Percentiles rank a stretch among this genome's conserved stretches.
Conservation (phyloP, 1,140 invertebrate genomes). For the Cotesia typhae region DNA sequence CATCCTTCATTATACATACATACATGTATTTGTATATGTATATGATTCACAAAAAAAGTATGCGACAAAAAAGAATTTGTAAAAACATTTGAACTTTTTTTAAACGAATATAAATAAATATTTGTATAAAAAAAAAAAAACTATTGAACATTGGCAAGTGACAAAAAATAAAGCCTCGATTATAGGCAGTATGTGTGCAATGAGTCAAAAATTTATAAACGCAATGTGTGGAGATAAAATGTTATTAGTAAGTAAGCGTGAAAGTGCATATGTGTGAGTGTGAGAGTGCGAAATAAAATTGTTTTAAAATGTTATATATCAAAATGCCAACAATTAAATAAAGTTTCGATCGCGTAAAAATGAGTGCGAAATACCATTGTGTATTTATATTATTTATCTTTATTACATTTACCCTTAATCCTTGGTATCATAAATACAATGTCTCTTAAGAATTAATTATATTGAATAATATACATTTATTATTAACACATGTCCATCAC, state of each 20-base stretch:
- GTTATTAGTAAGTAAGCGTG: not conserved
- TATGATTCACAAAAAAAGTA: not conserved
- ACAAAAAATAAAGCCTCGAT: constrained; percentile 1
- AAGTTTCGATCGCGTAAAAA: constrained; percentile 31
- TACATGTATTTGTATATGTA: not conserved
- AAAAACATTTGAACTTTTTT: constrained; percentile 12
- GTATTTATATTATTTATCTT: constrained; percentile 1
- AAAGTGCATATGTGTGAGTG: not conserved
- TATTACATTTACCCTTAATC: constrained; percentile 8
- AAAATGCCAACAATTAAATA: constrained; percentile 38
- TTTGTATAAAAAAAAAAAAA: not conserved
- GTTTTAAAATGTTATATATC: constrained; percentile 28
- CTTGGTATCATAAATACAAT: not conserved
- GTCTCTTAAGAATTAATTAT: no score
- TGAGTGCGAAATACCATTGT: constrained; percentile 21
- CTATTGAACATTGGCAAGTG: not conserved
- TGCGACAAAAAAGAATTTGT: not conserved
- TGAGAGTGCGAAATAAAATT: constrained; percentile 11
- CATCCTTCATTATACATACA: not conserved
- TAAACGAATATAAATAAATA: not conserved
- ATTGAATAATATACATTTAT: no score
- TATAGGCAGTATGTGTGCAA: constrained; percentile 8
- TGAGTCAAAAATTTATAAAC: not conserved
- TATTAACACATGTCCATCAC: no score
- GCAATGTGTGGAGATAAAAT: constrained; percentile 2